Evolutionary conservation across 2,113 vertebrate genomes (phyloP), one percentile per base, ranked within the genome.

Genomic region (Suncus etruscus): DNA sequence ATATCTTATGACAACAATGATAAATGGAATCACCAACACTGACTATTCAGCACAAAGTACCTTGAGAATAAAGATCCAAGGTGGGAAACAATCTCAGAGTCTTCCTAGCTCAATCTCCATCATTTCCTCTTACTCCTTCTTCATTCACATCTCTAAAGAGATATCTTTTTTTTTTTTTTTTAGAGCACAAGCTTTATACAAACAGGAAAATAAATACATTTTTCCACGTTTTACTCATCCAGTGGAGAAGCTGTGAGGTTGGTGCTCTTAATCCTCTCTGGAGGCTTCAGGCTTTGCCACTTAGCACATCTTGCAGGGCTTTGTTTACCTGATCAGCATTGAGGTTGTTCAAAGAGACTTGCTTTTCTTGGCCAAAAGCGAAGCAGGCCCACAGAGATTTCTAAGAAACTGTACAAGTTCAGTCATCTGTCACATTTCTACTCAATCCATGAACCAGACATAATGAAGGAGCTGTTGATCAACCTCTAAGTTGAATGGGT

Each of bases 291-390:
- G 54, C 94, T 65, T 97, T 98, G 95, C 96, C 90, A 86, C 97
- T 98, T 61, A 97, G 97, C 31, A 98, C 61, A 0, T 95, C 98
- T 92, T 99, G 97, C 94, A 99, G 78, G 12, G 98, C 97, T 88
- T 96, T 97, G 76, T 97, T 98, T 90, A 99, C 98, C 95, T 99
- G 98, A n/a, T 99, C 99, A 47, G 95, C 94, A 0, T 85, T 98
- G 39, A 99, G 98, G 97, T 99, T 98, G 85, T 98, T 97, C 97
- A 99, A 96, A 0, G 97, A 89, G 79, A 99, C 81, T 2, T 97
- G 98, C 85, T 94, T 97, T 97, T 99, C 99, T 96, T 98, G 98
- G 20, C 99, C 99, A 73, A 99, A 98, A 29, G 97, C 99, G n/a
- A n/a, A n/a, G n/a, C n/a, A n/a, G n/a, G n/a, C n/a, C 0, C 11